Evolutionary conservation across 2,797 vertebrate genomes (phyloP), one percentile per base, ranked within the genome.

Genomic region (Sebastes cheni): DNA sequence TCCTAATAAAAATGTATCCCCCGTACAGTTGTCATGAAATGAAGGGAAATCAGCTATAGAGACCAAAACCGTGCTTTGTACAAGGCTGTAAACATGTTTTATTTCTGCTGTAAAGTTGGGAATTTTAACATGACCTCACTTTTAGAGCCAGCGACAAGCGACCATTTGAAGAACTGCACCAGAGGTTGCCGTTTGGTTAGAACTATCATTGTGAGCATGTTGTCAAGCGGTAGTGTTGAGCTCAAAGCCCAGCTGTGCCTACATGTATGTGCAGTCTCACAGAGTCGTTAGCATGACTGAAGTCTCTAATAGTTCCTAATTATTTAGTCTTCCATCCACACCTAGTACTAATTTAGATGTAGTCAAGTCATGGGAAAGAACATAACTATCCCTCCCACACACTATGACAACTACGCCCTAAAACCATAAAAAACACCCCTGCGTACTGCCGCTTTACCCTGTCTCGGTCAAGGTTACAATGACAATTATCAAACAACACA

Each of bases 351-450:
- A 58, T 67, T 68, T 16, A 39, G 29, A 10, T 32, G 29, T 62
- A 3, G 36, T 46, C 4, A 30, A 58, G 27, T 4, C 58, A 72
- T 42, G 46, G 6, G 69, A 81, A 74, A 65, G 23, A n/a, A 2
- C 25, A 27, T 18, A 60, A 64, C 32, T 3, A 18, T 55, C 10
- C 52, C 39, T 62, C 54, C 66, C 76, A 61, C 55, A 61, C 59
- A 61, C 36, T 42, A 1, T 39, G 13, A 56, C 23, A 29, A 8
- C 7, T 4, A 32, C 69, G 59, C 25, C 52, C 61, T 74, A 46
- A 81, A 83, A 61, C 77, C 36, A 80, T 83, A 68, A 83, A 23
- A 23, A 23, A 23, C 23, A 23, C 23, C 23, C 23, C 23, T 34
- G 12, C 20, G 55, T 14, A 13, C 36, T 18, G 32, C 39, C 30